Evolutionary conservation across 2,797 vertebrate genomes (phyloP).

Genomic region (Phoeniculus purpureus): DNA sequence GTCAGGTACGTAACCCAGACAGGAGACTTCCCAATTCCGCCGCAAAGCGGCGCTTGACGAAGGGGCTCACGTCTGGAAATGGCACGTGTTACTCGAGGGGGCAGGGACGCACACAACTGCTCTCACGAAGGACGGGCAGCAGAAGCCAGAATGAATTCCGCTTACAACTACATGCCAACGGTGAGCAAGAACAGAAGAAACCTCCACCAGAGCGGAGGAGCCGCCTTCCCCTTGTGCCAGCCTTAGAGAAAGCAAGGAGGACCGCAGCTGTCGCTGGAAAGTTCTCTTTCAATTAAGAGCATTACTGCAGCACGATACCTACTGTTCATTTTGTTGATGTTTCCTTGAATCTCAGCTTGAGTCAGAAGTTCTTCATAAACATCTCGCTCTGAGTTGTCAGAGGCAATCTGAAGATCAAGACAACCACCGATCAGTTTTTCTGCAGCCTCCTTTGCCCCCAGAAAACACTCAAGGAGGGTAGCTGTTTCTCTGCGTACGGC

Average conservation of each 20-base stretch:
- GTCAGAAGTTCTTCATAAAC: conserved; percentile 96
- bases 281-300: not conserved
- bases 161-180: not conserved
- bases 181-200: not conserved
- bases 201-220: not conserved
- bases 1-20: not conserved
- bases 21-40: not conserved
- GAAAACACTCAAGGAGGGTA: not conserved
- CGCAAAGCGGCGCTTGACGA: not conserved
- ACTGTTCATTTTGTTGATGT: conserved; percentile 96
- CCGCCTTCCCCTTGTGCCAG: not conserved
- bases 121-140: not conserved
- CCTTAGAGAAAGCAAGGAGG: not conserved
- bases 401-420: conserved; percentile 78
- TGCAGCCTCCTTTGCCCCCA: not conserved
- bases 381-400: conserved; percentile 87
- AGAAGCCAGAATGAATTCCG: not conserved
- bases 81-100: not conserved
- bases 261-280: not conserved
- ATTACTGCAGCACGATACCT: conserved; percentile 52
- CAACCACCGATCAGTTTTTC: conserved; percentile 8
- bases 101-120: not conserved
- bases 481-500: not conserved
- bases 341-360: conserved; percentile 98
- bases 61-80: not conserved